Conservation (phyloP, 2,113 vertebrate species). For the Corvus cornix region DNA sequence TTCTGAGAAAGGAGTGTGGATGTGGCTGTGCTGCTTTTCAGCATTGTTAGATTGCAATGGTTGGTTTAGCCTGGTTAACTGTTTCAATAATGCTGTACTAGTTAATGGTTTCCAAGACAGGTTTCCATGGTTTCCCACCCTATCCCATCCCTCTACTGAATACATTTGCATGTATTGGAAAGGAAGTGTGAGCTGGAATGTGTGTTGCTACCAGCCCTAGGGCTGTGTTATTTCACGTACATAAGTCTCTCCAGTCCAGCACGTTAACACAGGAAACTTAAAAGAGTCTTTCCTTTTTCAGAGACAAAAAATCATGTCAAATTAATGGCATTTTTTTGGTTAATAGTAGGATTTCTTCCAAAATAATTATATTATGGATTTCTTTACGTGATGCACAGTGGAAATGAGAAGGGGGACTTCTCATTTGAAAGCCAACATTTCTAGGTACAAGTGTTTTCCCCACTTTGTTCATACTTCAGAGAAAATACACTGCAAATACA, state of each 20-base stretch:
- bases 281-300: conserved; percentile 49
- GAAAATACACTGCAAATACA: not conserved
- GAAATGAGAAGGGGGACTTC: not conserved
- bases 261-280: conserved; percentile 65
- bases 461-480: not conserved
- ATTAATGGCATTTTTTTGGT: not conserved
- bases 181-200: conserved; percentile 72
- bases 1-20: not conserved
- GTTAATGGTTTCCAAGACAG: conserved; percentile 61
- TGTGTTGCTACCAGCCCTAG: conserved; percentile 55
- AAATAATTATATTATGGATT: conserved; percentile 10
- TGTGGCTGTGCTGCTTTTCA: not conserved
- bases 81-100: conserved; percentile 17
- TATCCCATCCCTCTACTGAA: conserved; percentile 17
- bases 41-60: not conserved
- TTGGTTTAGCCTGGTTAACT: not conserved
- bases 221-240: conserved; percentile 62
- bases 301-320: conserved; percentile 31
- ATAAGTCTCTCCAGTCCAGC: conserved; percentile 42
- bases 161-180: conserved; percentile 42
- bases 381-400: not conserved
- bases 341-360: not conserved
- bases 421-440: not conserved
- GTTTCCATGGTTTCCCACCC: conserved; percentile 49
- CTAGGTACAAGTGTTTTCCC: not conserved